A percentile compares a stretch with the other conserved stretches of the same genome.
These are phyloP conservation scores for Chrysogorgia sp. DNA, from an alignment of 92 coral and sea anemone species.

Conservation along the genomic window DNA sequence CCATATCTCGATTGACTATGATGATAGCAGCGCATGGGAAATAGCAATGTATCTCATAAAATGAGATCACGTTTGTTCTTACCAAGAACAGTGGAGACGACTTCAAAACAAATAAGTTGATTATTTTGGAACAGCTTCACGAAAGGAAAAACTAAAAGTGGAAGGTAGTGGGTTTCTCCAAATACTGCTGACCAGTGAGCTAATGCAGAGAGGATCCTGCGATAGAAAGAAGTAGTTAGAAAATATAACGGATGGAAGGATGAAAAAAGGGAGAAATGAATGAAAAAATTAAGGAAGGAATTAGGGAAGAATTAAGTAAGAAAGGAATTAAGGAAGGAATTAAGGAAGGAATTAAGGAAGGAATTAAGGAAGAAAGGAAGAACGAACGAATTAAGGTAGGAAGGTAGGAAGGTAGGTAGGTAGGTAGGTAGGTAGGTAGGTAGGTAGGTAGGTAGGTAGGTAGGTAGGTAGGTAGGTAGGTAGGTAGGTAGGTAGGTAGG, in stretches of 20 bases:
- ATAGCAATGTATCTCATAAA: background rate
- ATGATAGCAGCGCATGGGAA: background rate
- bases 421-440: no score
- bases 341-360: no score
- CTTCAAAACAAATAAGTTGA: slow-evolving; percentile 93
- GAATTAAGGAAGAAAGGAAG: no score
- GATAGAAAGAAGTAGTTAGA: background rate
- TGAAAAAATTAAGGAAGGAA: background rate
- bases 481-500: background rate
- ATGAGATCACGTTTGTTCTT: slow-evolving; percentile 31
- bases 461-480: no score
- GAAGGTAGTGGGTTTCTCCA: slow-evolving; percentile 90
- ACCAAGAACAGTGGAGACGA: slow-evolving; percentile 84
- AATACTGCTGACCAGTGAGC: slow-evolving; percentile 95
- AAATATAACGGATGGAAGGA: background rate
- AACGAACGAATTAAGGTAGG: no score
- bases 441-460: no score
- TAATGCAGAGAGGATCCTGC: slow-evolving; percentile 77
- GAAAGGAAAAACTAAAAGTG: slow-evolving; percentile 88
- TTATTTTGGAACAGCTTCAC: slow-evolving; percentile 93
- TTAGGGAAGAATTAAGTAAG: background rate
- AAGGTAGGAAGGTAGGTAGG: no score
- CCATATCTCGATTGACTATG: no score
- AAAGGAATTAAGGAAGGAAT: background rate
- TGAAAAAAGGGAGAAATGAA: no score